These are phyloP conservation scores for Corella eumyota DNA, from an alignment of 23 tunicate species.

Conservation along the genomic window DNA sequence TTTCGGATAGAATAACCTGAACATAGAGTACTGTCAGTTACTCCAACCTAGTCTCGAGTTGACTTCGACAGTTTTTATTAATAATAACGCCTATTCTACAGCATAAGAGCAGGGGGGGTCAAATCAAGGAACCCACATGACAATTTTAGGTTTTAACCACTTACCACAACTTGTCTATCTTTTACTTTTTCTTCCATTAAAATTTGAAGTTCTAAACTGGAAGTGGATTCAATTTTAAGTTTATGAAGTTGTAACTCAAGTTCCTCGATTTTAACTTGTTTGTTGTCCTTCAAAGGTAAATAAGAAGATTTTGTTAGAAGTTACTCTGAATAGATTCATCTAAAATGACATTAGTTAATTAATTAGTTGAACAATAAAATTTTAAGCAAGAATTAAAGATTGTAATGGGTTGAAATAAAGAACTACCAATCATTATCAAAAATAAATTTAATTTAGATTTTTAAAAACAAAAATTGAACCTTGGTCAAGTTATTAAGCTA, in stretches of 20 bases:
- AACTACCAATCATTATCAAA: no score
- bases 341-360: background rate
- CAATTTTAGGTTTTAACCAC: background rate
- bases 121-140: background rate
- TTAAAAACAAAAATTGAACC: no score
- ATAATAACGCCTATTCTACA: no score
- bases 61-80: background rate
- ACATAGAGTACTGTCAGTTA: no score
- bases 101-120: no score
- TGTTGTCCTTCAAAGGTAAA: conserved; percentile 46
- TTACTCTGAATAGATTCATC: no score
- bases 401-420: no score
- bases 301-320: no score
- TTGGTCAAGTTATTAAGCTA: no score
- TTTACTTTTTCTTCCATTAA: conserved; percentile 32
- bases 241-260: conserved; percentile 23
- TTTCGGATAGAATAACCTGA: no score
- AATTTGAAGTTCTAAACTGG: conserved; percentile 19
- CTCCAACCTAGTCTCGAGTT: background rate
- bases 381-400: no score
- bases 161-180: conserved; percentile 27
- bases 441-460: no score
- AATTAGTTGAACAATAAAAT: background rate
- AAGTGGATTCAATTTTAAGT: conserved; percentile 24
- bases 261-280: conserved; percentile 58